phyloP scores from a whole-genome alignment of 2,888 invertebrate species.

The Adela reaumurella region DNA sequence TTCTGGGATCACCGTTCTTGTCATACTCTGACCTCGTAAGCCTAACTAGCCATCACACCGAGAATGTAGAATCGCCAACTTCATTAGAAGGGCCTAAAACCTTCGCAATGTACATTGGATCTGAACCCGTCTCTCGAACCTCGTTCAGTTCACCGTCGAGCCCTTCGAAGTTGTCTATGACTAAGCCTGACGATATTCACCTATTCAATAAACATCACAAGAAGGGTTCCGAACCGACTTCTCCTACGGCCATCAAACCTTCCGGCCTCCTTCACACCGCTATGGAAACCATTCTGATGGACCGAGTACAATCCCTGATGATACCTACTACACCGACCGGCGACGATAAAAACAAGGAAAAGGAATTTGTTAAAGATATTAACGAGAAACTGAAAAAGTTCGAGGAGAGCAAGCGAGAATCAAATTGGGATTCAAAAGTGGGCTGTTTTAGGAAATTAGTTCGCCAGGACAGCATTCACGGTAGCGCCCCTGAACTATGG shows the following conservation, averaged over 20 bases:
- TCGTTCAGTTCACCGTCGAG: constrained; percentile 33
- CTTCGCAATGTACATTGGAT: constrained; percentile 39
- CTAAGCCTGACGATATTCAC: constrained; percentile 8
- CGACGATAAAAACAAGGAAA: constrained; percentile 17
- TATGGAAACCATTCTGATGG: constrained; percentile 54
- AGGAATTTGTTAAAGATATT: constrained; percentile 39
- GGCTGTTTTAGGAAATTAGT: constrained; percentile 20
- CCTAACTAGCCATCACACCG: constrained; percentile 27
- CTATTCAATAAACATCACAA: constrained; percentile 18
- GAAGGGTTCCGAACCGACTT: constrained; percentile 17
- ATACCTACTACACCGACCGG: constrained; percentile 35
- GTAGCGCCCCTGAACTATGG: constrained; percentile 13
- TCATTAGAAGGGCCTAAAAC: neutral
- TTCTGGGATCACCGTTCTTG: constrained; percentile 51
- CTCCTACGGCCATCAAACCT: constrained; percentile 23
- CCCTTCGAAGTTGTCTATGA: constrained; percentile 19
- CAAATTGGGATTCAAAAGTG: neutral
- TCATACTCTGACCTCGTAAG: constrained; percentile 42
- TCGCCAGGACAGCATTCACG: constrained; percentile 37
- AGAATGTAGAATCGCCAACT: constrained; percentile 13
- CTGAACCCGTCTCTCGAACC: constrained; percentile 39
- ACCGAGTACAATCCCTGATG: constrained; percentile 45
- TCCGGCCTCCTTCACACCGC: constrained; percentile 48
- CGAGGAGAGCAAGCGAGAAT: constrained; percentile 17
- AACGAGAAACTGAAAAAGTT: constrained; percentile 35